Conservation (phyloP, 1,140 invertebrate species). For the Drosophila parabipectinata region DNA sequence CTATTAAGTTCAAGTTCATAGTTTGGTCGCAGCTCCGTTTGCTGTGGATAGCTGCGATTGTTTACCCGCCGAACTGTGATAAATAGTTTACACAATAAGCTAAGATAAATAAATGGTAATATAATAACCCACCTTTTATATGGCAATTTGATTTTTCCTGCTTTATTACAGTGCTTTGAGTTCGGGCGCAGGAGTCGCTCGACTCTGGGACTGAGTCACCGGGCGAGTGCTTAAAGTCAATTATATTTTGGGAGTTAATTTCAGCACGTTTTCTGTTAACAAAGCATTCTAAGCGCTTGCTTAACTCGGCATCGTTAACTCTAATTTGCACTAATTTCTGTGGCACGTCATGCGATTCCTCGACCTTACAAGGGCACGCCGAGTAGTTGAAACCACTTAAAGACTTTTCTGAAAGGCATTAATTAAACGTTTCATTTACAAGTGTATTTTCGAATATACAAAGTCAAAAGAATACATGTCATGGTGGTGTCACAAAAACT, state of each 20-base stretch:
- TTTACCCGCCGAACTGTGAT: slow-evolving; percentile 85
- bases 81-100: slow-evolving; percentile 16
- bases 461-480: slow-evolving; percentile 22
- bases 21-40: slow-evolving; percentile 72
- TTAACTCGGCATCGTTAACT: slow-evolving; percentile 85
- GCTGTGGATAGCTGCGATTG: slow-evolving; percentile 86
- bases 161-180: slow-evolving; percentile 87
- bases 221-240: slow-evolving; percentile 86
- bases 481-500: background rate
- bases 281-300: slow-evolving; percentile 86
- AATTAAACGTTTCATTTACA: slow-evolving; percentile 20
- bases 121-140: slow-evolving; percentile 86
- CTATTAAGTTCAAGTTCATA: slow-evolving; percentile 67
- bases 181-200: slow-evolving; percentile 86
- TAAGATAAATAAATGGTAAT: background rate
- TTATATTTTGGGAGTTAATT: slow-evolving; percentile 87
- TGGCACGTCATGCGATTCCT: slow-evolving; percentile 76
- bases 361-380: slow-evolving; percentile 68
- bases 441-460: slow-evolving; percentile 31
- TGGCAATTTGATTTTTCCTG: slow-evolving; percentile 89
- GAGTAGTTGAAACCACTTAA: slow-evolving; percentile 56
- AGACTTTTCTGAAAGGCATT: slow-evolving; percentile 14
- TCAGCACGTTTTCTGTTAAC: slow-evolving; percentile 87
- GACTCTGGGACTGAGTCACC: slow-evolving; percentile 18
- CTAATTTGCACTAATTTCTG: slow-evolving; percentile 86